Evolutionary conservation across 2,888 invertebrate genomes (phyloP).

Genomic region (Scrobipalpa atriplicella): DNA sequence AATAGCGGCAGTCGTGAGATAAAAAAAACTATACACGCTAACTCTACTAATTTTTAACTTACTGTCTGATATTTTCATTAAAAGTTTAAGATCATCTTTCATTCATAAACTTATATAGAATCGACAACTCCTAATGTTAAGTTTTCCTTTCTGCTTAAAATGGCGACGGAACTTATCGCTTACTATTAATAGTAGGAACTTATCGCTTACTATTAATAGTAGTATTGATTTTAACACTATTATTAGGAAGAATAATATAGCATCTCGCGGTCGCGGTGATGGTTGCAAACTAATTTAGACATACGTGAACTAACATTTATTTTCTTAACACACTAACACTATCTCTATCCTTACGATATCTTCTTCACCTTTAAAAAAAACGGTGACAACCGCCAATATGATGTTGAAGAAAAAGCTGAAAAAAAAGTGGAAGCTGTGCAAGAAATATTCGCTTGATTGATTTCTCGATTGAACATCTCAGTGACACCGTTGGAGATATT

Average conservation of each 20-base stretch:
- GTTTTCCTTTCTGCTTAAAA: background rate
- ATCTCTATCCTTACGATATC: background rate
- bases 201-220: background rate
- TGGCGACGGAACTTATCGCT: background rate
- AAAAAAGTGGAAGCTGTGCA: background rate
- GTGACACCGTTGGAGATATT: no score
- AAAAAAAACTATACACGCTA: no score
- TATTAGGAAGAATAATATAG: background rate
- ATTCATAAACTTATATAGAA: background rate
- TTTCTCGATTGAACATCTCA: no score
- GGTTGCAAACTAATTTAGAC: constrained; percentile 20
- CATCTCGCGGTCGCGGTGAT: constrained; percentile 29
- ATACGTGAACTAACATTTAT: constrained; percentile 29
- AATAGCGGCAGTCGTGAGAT: no score
- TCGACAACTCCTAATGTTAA: background rate
- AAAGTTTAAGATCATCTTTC: background rate
- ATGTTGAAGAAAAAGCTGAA: background rate
- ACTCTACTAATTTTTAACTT: no score
- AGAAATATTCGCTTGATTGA: no score
- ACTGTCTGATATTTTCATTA: no score
- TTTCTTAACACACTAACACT: constrained; percentile 14
- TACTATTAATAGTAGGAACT: background rate
- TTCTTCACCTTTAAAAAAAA: constrained; percentile 4
- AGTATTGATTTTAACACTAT: background rate
- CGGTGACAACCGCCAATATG: background rate